A percentile compares a stretch with the other conserved stretches of the same genome.
Evolutionary conservation across 2,888 invertebrate species (phyloP).

Genomic region (Caradrina kadenii): DNA sequence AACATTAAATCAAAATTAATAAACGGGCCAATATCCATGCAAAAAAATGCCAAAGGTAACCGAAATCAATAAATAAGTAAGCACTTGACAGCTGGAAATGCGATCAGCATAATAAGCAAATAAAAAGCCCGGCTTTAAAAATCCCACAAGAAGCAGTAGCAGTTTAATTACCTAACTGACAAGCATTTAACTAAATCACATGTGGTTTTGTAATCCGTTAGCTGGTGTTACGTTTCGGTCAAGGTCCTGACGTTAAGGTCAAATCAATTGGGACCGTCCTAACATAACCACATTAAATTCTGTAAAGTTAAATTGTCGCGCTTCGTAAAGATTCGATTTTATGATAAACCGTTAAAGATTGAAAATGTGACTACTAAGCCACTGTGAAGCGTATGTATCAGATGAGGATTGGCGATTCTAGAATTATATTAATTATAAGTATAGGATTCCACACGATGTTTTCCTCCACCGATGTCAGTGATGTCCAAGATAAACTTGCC

Average conservation of each 20-base stretch:
- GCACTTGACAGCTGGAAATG: slow-evolving; percentile 9
- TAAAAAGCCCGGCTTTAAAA: slow-evolving; percentile 12
- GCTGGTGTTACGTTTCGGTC: slow-evolving; percentile 37
- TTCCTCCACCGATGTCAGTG: too few species aligned
- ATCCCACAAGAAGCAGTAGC: slow-evolving; percentile 21
- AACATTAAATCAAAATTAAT: slow-evolving; percentile 20
- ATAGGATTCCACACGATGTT: too few species aligned
- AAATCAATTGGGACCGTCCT: slow-evolving; percentile 21
- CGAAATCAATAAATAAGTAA: slow-evolving; percentile 37
- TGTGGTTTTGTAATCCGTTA: slow-evolving; percentile 43
- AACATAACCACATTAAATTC: slow-evolving; percentile 12
- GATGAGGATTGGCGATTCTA: background rate
- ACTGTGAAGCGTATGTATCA: background rate
- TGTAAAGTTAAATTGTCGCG: background rate
- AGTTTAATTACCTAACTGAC: slow-evolving; percentile 30
- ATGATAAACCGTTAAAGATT: slow-evolving; percentile 5
- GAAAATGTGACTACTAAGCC: background rate
- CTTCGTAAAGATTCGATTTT: slow-evolving; percentile 4
- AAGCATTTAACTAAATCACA: slow-evolving; percentile 35
- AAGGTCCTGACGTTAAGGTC: slow-evolving; percentile 40
- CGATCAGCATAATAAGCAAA: slow-evolving; percentile 18
- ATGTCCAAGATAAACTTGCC: too few species aligned
- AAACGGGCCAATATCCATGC: background rate
- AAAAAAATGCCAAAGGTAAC: slow-evolving; percentile 18
- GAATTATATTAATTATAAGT: too few species aligned